Conservation (phyloP, 2,113 vertebrate genomes). For the Rhizomys pruinosus region DNA sequence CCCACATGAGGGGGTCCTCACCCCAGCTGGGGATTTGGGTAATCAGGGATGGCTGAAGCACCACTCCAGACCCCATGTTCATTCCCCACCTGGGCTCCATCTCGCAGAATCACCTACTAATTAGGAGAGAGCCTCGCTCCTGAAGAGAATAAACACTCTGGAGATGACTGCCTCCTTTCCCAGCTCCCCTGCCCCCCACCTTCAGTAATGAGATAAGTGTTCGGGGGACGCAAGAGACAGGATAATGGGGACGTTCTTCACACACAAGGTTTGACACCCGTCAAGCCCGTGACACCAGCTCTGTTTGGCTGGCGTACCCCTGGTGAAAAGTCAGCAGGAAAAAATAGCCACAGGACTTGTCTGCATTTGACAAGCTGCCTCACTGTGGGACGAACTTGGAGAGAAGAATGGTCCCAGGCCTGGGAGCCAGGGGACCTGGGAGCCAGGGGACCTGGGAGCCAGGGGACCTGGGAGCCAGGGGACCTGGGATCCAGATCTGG, state of each 20-base stretch:
- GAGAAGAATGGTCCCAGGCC: constrained; percentile 18
- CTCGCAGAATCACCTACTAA: constrained; percentile 71
- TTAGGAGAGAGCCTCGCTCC: constrained; percentile 58
- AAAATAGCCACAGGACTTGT: constrained; percentile 78
- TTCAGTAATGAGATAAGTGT: constrained; percentile 77
- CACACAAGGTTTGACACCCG: constrained; percentile 77
- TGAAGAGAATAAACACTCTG: constrained; percentile 78
- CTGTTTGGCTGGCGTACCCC: constrained; percentile 74
- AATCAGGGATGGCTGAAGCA: constrained; percentile 64
- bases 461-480: too few species aligned
- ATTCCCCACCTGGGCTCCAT: constrained; percentile 70
- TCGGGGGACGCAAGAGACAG: constrained; percentile 59
- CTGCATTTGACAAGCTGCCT: constrained; percentile 74
- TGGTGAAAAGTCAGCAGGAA: constrained; percentile 77
- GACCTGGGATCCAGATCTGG: constrained; percentile 35
- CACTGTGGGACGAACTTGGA: constrained; percentile 34
- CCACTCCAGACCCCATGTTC: constrained; percentile 58
- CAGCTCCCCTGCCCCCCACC: not conserved
- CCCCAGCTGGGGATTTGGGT: constrained; percentile 57
- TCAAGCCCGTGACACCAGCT: constrained; percentile 73
- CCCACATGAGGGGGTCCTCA: constrained; percentile 69
- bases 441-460: constrained; percentile 40
- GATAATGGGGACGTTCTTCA: constrained; percentile 57
- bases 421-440: not conserved
- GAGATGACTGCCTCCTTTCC: constrained; percentile 46